phyloP scores from a whole-genome alignment of 2,113 vertebrate genomes.

The Lophotis ruficrista region DNA sequence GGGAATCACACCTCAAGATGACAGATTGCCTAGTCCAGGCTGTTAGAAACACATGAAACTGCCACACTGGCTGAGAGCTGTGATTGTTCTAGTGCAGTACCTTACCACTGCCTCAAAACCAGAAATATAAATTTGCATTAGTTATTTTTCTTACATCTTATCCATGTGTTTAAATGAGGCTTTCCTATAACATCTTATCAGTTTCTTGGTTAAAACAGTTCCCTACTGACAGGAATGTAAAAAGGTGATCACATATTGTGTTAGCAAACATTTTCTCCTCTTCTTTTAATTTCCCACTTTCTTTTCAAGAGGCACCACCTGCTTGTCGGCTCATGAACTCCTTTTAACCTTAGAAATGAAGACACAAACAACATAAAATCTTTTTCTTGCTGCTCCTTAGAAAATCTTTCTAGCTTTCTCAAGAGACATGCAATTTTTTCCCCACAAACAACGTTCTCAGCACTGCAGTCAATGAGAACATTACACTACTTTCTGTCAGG shows the following conservation, averaged over 20 bases:
- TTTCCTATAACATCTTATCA: not conserved
- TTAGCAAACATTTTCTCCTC: not conserved
- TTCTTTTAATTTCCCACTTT: not conserved
- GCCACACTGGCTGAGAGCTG: not conserved
- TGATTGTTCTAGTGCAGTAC: too few species aligned
- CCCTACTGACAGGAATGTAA: not conserved
- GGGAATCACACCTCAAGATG: not conserved
- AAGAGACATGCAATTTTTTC: fast-evolving
- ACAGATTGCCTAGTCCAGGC: too few species aligned
- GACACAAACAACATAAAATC: not conserved
- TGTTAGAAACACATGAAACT: not conserved
- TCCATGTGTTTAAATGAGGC: fast-evolving
- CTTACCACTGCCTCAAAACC: not conserved
- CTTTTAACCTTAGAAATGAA: not conserved
- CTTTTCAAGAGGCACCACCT: not conserved
- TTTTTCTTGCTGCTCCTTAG: not conserved
- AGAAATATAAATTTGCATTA: not conserved
- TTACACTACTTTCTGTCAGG: not conserved
- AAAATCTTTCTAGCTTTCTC: not conserved
- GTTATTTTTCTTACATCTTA: not conserved
- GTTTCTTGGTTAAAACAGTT: not conserved
- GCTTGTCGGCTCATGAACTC: not conserved
- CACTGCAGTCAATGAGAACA: not conserved
- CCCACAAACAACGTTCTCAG: not conserved
- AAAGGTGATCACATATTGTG: fast-evolving